These are phyloP conservation scores for Phalloptychus januarius DNA, from an alignment of 2,797 vertebrate species.

Conservation along the genomic window DNA sequence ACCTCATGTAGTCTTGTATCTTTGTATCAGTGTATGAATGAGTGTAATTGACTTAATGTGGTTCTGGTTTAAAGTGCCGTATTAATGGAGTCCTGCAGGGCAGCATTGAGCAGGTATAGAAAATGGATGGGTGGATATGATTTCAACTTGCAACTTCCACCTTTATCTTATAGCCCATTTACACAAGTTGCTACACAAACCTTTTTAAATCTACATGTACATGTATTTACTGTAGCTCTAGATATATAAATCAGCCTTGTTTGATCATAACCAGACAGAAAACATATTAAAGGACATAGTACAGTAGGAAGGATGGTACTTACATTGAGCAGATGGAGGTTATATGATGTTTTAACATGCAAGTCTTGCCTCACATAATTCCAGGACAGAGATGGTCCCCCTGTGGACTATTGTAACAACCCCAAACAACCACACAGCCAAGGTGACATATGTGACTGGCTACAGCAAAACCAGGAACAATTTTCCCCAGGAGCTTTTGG, in stretches of 20 bases:
- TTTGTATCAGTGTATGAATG: background rate
- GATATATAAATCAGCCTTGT: background rate
- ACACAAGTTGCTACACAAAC: background rate
- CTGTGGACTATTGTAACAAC: background rate
- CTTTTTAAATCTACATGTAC: background rate
- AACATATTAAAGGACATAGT: background rate
- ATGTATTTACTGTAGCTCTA: background rate
- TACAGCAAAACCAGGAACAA: too few relatives aligned
- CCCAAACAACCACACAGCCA: background rate
- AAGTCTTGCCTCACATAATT: background rate
- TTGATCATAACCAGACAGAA: background rate
- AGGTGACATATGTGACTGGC: background rate
- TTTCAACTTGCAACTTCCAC: background rate
- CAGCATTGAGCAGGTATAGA: background rate
- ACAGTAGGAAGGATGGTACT: background rate
- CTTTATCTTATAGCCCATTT: too few relatives aligned
- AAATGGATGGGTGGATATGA: background rate
- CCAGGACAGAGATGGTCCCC: background rate
- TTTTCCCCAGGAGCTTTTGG: too few relatives aligned
- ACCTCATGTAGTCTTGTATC: background rate
- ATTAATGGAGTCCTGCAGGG: background rate
- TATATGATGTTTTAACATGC: background rate
- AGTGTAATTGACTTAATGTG: background rate
- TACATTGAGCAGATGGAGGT: background rate
- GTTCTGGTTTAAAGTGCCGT: background rate